phyloP scores from a whole-genome alignment of 2,113 vertebrate genomes.

The Microtus montanus region DNA sequence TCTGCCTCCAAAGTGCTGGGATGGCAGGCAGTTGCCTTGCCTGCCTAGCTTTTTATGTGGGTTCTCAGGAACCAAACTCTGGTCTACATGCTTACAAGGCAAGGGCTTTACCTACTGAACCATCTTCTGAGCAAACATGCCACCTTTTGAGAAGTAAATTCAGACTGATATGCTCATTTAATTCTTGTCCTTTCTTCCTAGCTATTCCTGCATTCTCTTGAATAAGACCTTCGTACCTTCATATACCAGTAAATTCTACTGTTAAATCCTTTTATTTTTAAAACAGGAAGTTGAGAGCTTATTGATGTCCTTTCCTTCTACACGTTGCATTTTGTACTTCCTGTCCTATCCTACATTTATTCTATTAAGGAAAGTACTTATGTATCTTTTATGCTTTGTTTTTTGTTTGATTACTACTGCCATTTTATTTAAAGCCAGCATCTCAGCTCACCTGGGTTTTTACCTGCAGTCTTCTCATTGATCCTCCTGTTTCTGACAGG shows the following conservation, averaged over 20 bases:
- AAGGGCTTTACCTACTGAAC: neutral
- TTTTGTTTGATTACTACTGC: neutral
- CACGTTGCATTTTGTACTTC: neutral
- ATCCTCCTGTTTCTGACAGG: neutral
- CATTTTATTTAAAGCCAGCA: neutral
- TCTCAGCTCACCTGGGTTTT: constrained; percentile 7
- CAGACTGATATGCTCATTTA: neutral
- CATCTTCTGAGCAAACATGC: neutral
- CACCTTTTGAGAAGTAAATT: neutral
- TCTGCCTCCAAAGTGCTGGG: neutral
- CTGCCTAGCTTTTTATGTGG: neutral
- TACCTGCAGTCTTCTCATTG: neutral
- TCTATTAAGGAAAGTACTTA: neutral
- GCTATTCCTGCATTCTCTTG: neutral
- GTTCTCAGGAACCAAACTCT: neutral
- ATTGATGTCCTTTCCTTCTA: neutral
- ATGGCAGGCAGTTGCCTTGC: too few species aligned
- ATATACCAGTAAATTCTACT: neutral
- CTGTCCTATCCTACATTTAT: neutral
- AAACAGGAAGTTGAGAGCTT: neutral
- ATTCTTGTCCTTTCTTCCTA: neutral
- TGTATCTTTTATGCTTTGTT: neutral
- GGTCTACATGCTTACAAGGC: neutral
- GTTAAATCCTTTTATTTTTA: neutral
- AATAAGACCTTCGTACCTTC: neutral